Evolutionary conservation across 2,113 vertebrate genomes (phyloP).

Genomic region (Labeo rohita): DNA sequence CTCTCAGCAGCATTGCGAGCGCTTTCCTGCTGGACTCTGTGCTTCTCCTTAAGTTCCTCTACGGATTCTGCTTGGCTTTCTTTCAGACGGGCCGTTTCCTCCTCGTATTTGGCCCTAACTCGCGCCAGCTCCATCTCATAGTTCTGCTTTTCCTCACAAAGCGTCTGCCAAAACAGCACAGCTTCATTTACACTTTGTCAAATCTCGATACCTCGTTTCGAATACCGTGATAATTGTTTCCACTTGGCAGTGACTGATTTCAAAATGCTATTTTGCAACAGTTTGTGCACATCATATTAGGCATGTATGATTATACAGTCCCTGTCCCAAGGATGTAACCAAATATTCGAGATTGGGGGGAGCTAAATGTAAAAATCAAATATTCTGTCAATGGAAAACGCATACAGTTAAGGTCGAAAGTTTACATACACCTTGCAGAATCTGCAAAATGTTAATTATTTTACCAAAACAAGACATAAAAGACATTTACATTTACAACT

Average conservation of each 20-base stretch:
- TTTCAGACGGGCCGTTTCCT: constrained; percentile 84
- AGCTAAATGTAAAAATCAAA: neutral
- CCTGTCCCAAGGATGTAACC: neutral
- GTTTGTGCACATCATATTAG: neutral
- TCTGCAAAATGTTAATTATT: too few species aligned
- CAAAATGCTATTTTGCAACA: neutral
- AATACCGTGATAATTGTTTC: constrained; percentile 16
- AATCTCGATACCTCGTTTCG: neutral
- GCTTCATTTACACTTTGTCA: constrained; percentile 1
- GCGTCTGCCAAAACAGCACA: constrained; percentile 73
- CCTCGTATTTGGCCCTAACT: constrained; percentile 85
- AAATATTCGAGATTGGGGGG: neutral
- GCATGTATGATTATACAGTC: neutral
- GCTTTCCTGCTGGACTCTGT: constrained; percentile 84
- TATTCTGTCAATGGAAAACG: neutral
- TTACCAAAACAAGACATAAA: too few species aligned
- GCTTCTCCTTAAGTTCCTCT: constrained; percentile 90
- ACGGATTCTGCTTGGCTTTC: constrained; percentile 87
- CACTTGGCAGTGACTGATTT: neutral
- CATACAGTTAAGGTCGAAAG: neutral
- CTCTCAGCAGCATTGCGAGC: constrained; percentile 80
- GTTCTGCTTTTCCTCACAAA: constrained; percentile 89
- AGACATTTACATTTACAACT: too few species aligned
- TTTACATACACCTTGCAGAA: too few species aligned
- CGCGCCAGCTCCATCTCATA: constrained; percentile 90